Evolutionary conservation across 2,113 vertebrate genomes (phyloP).

Genomic region (Oxygymnocypris stewartii): DNA sequence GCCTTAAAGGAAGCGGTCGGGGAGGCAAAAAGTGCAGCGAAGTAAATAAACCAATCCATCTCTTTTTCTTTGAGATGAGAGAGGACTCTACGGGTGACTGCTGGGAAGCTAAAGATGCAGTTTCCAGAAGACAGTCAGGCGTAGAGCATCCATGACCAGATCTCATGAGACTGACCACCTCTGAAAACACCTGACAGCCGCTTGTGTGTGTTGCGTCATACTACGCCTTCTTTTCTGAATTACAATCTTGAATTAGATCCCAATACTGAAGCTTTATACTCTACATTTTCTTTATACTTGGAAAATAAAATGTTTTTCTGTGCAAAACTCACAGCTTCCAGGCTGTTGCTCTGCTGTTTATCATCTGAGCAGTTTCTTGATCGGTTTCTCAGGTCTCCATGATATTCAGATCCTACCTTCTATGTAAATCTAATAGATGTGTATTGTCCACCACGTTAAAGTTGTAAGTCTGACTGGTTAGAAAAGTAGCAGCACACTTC

Average conservation of each 20-base stretch:
- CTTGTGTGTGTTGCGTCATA: constrained; percentile 9
- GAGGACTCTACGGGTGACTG: constrained; percentile 59
- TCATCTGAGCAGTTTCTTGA: neutral
- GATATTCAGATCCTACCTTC: neutral
- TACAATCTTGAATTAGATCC: neutral
- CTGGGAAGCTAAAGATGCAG: constrained; percentile 57
- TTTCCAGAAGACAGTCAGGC: constrained; percentile 49
- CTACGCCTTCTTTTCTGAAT: neutral
- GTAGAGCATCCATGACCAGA: constrained; percentile 38
- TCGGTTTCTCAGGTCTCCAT: neutral
- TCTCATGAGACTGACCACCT: constrained; percentile 10
- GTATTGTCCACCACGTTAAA: neutral
- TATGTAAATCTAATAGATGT: neutral
- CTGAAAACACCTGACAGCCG: neutral
- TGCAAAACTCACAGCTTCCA: neutral
- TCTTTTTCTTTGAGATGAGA: constrained; percentile 68
- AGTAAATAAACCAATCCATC: constrained; percentile 62
- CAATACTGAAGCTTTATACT: neutral
- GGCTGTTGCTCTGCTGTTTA: neutral
- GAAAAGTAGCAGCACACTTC: neutral
- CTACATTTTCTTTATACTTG: neutral
- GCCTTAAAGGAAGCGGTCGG: constrained; percentile 32
- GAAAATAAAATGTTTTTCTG: neutral
- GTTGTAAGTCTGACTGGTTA: neutral
- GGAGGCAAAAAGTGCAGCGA: constrained; percentile 69